phyloP scores from a whole-genome alignment of 1,140 invertebrate species.

The Paraescarpia echinospica region DNA sequence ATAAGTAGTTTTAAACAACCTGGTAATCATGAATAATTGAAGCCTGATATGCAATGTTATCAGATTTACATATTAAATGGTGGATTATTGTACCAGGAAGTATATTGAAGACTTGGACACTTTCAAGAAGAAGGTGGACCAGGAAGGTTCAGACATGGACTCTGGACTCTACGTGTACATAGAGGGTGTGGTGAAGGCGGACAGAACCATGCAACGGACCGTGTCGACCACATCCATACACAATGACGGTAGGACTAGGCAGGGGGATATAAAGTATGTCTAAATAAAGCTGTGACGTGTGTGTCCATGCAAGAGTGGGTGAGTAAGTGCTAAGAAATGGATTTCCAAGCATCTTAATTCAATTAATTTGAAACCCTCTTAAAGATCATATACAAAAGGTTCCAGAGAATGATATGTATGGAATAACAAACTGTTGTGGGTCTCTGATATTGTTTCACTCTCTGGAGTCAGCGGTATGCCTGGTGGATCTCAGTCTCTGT shows the following conservation, averaged over 20 bases:
- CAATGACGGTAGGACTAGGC: neutral
- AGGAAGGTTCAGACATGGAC: neutral
- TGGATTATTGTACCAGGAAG: neutral
- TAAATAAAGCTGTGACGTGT: too few species aligned
- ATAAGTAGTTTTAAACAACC: too few species aligned
- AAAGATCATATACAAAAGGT: too few species aligned
- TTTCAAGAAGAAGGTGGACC: neutral
- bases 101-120: neutral
- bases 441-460: too few species aligned
- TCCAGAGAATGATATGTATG: too few species aligned
- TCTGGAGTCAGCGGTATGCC: too few species aligned
- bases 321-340: too few species aligned
- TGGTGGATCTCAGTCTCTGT: too few species aligned
- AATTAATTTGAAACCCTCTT: too few species aligned
- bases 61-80: neutral
- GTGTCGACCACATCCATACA: neutral
- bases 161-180: neutral
- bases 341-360: too few species aligned
- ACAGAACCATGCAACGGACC: neutral
- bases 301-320: too few species aligned
- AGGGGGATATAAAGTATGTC: neutral
- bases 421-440: too few species aligned
- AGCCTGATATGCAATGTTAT: neutral
- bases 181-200: neutral
- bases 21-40: neutral